Percentiles rank a stretch among this genome's conserved stretches.
phyloP scores from a whole-genome alignment of 2,113 vertebrate species.

The Gasterosteus aculeatus region DNA sequence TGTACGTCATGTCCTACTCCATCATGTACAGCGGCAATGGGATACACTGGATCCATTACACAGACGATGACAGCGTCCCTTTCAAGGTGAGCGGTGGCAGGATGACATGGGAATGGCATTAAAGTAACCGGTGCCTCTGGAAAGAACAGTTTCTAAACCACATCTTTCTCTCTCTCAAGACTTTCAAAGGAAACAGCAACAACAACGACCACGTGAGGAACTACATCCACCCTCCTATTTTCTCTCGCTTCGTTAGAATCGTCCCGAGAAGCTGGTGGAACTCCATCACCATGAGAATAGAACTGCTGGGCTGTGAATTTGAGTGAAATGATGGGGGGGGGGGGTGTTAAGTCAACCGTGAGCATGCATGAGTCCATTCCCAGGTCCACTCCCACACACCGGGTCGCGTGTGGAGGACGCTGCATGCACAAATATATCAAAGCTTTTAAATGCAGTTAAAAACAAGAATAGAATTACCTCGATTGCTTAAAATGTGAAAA shows the following conservation, averaged over 20 bases:
- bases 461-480: not conserved
- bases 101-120: not conserved
- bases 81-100: slow-evolving; percentile 80
- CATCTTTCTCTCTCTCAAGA: slow-evolving; percentile 69
- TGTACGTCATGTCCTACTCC: slow-evolving; percentile 86
- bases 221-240: slow-evolving; percentile 91
- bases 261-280: slow-evolving; percentile 87
- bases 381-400: not conserved
- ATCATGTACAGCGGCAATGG: slow-evolving; percentile 87
- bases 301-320: slow-evolving; percentile 92
- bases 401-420: not conserved
- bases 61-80: slow-evolving; percentile 72
- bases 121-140: not conserved
- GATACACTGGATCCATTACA: slow-evolving; percentile 85
- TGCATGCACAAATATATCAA: not conserved
- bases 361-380: not conserved
- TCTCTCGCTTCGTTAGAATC: slow-evolving; percentile 90
- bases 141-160: not conserved
- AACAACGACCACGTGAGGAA: slow-evolving; percentile 83
- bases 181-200: slow-evolving; percentile 87
- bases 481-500: not conserved
- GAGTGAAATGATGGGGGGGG: slow-evolving; percentile 61
- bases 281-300: slow-evolving; percentile 90
- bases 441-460: not conserved
- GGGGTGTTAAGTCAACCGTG: not conserved